Conservation (phyloP, 2,113 vertebrate genomes). For the Heptranchias perlo region DNA sequence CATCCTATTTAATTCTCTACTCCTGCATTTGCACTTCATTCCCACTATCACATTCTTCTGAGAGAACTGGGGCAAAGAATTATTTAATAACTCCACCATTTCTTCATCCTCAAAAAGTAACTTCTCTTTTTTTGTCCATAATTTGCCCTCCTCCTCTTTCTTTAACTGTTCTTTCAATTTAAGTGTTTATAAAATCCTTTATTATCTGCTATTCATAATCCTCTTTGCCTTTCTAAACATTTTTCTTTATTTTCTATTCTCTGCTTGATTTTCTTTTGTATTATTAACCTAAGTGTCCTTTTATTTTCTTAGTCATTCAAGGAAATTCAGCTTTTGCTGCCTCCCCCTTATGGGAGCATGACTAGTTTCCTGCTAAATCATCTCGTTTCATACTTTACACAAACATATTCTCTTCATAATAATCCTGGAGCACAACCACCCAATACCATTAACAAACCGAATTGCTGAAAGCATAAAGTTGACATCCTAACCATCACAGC, state of each 20-base stretch:
- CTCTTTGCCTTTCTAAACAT: too few relatives aligned
- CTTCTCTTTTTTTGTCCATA: too few relatives aligned
- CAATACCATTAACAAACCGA: neutral
- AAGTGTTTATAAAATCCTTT: too few relatives aligned
- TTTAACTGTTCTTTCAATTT: too few relatives aligned
- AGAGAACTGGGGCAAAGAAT: too few relatives aligned
- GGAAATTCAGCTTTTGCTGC: neutral
- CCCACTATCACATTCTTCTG: neutral
- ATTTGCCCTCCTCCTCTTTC: too few relatives aligned
- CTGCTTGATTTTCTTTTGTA: neutral
- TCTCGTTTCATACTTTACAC: neutral
- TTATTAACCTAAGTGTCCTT: neutral
- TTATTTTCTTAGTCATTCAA: neutral
- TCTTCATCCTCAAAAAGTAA: too few relatives aligned
- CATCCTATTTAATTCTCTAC: too few relatives aligned
- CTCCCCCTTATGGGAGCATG: neutral
- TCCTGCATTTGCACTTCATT: neutral
- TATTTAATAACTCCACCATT: too few relatives aligned
- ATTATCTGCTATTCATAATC: too few relatives aligned
- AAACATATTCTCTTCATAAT: neutral
- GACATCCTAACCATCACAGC: neutral
- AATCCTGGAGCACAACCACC: too few relatives aligned
- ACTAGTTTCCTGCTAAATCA: neutral
- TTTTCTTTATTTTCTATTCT: neutral
- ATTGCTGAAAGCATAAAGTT: neutral